These are phyloP conservation scores for Tragulus kanchil DNA, from an alignment of 2,113 vertebrate species.

Conservation along the genomic window DNA sequence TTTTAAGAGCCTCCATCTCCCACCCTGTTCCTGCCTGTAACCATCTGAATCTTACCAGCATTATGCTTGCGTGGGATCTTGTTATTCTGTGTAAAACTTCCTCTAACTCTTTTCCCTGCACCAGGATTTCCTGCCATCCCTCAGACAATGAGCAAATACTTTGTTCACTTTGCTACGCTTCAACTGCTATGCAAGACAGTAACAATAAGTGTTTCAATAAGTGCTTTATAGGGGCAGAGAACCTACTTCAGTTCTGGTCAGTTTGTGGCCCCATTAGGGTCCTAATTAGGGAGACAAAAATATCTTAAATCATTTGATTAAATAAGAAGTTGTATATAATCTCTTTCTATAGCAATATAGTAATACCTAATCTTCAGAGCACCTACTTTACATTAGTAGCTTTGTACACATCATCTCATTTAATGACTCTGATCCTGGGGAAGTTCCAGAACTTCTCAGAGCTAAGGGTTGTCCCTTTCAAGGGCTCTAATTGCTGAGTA, in stretches of 20 bases:
- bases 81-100: neutral
- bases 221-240: neutral
- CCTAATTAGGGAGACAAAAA: conserved; percentile 44
- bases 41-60: neutral
- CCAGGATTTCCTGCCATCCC: neutral
- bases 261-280: too few species aligned
- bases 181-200: neutral
- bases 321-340: conserved; percentile 1
- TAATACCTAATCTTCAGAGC: conserved; percentile 17
- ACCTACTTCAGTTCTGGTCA: neutral
- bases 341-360: neutral
- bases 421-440: neutral
- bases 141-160: conserved; percentile 49
- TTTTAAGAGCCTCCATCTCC: neutral
- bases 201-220: neutral
- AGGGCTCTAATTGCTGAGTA: neutral
- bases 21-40: neutral
- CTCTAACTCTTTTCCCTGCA: neutral
- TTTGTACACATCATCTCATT: neutral
- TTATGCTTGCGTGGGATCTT: neutral
- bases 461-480: neutral
- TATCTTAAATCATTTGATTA: conserved; percentile 19
- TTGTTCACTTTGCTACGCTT: conserved; percentile 5
- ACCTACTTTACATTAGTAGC: neutral
- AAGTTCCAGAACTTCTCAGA: neutral